Evolutionary conservation across 2,113 vertebrate species (phyloP).

Genomic region (Myotis yumanensis): DNA sequence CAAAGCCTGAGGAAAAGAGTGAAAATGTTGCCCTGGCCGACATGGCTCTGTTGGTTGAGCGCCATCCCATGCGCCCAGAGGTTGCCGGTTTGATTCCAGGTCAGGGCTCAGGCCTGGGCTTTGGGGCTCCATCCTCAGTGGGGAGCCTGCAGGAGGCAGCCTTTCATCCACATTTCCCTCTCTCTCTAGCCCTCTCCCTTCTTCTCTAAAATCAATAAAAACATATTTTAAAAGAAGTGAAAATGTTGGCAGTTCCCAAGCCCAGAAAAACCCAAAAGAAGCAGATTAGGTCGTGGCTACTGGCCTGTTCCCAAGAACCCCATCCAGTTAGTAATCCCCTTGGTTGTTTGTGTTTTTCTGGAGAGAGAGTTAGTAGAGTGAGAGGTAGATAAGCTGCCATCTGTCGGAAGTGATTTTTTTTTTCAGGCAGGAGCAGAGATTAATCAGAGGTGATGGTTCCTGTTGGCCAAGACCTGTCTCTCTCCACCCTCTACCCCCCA

Average conservation of each 20-base stretch:
- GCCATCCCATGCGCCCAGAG: too few relatives aligned
- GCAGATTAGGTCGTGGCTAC: background rate
- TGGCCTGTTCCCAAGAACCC: background rate
- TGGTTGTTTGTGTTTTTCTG: background rate
- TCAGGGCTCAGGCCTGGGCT: too few relatives aligned
- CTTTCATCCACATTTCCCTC: too few relatives aligned
- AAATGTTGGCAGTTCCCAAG: slow-evolving; percentile 20
- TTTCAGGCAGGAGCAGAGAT: slow-evolving; percentile 37
- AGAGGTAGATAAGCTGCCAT: slow-evolving; percentile 56
- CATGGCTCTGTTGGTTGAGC: too few relatives aligned
- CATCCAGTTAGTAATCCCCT: background rate
- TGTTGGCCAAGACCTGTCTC: background rate
- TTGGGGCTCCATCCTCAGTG: too few relatives aligned
- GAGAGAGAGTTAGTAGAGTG: background rate
- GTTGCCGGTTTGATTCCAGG: too few relatives aligned
- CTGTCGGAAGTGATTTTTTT: slow-evolving; percentile 19
- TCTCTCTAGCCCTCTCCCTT: too few relatives aligned
- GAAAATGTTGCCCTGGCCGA: background rate
- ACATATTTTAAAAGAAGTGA: background rate
- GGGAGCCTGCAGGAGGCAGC: too few relatives aligned
- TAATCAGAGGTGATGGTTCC: background rate
- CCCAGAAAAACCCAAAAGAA: background rate
- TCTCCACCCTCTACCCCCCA: background rate
- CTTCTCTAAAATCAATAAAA: too few relatives aligned
- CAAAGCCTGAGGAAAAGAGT: background rate